Evolutionary conservation across 2,113 vertebrate genomes (phyloP).

Genomic region (Vanacampus margaritifer): DNA sequence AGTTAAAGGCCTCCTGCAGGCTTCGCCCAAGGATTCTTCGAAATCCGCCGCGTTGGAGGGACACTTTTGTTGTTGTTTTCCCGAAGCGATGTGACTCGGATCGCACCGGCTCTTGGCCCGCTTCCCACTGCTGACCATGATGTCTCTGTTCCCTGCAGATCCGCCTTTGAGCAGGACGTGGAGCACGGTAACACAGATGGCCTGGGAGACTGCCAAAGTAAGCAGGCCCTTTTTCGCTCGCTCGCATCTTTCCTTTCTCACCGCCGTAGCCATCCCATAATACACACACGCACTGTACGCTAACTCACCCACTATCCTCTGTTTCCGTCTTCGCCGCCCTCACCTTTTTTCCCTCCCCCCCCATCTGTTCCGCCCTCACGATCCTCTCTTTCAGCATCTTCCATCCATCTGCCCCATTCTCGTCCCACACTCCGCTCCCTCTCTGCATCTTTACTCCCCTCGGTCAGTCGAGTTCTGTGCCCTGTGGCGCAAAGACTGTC

Average conservation of each 20-base stretch:
- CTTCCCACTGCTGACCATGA: constrained; percentile 69
- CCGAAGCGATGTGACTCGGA: constrained; percentile 43
- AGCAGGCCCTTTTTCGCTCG: constrained; percentile 73
- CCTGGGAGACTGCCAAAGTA: constrained; percentile 99
- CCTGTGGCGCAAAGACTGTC: constrained; percentile 42
- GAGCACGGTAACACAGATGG: constrained; percentile 97
- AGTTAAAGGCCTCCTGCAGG: constrained; percentile 32
- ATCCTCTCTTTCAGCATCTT: constrained; percentile 57
- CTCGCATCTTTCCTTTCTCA: constrained; percentile 62
- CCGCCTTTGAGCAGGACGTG: constrained; percentile 94
- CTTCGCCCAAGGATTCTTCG: constrained; percentile 12
- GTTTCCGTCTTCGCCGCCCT: constrained; percentile 42
- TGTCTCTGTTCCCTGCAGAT: constrained; percentile 83
- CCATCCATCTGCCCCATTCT: constrained; percentile 63
- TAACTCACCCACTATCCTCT: constrained; percentile 18
- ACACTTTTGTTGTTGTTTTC: constrained; percentile 37
- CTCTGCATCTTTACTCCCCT: constrained; percentile 42
- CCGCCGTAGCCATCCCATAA: constrained; percentile 14
- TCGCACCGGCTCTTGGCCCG: constrained; percentile 45
- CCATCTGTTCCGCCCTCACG: constrained; percentile 57
- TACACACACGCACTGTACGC: constrained; percentile 31
- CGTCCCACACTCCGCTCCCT: constrained; percentile 39
- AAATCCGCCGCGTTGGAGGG: constrained; percentile 17
- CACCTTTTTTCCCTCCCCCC: constrained; percentile 51
- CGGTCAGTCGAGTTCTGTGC: constrained; percentile 52